These are phyloP conservation scores for Drosophila austrosaltans DNA, from an alignment of 2,888 invertebrate genomes.

Conservation along the genomic window DNA sequence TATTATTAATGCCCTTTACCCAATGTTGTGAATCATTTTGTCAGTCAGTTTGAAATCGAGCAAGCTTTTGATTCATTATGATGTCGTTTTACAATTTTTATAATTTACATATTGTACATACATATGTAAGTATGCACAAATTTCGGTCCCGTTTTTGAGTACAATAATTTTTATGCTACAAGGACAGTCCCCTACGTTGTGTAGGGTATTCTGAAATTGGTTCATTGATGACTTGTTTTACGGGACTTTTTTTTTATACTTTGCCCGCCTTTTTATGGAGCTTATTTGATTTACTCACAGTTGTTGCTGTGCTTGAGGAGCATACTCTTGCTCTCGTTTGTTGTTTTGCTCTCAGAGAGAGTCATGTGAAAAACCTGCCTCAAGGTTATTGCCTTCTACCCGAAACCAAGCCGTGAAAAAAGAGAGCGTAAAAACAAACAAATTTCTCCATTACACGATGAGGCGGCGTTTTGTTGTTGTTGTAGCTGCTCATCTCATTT, in stretches of 20 bases:
- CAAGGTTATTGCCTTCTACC: slow-evolving; percentile 74
- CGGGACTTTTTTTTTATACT: slow-evolving; percentile 30
- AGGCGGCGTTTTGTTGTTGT: slow-evolving; percentile 45
- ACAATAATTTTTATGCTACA: too few relatives aligned
- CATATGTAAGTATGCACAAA: neutral
- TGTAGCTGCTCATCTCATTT: slow-evolving; percentile 59
- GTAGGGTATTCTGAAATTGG: neutral
- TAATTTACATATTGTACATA: neutral
- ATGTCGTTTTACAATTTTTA: neutral
- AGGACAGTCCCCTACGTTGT: too few relatives aligned
- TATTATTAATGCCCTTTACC: slow-evolving; percentile 5
- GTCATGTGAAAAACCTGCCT: slow-evolving; percentile 75
- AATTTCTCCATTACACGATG: slow-evolving; percentile 73
- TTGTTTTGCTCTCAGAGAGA: slow-evolving; percentile 23
- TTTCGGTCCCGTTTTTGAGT: neutral
- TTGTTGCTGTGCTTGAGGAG: slow-evolving; percentile 25
- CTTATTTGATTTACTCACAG: slow-evolving; percentile 32
- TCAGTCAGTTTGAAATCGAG: neutral
- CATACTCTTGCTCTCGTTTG: slow-evolving; percentile 18
- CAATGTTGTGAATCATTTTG: slow-evolving; percentile 1
- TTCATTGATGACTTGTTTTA: slow-evolving; percentile 7
- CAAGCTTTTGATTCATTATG: neutral
- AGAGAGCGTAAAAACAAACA: slow-evolving; percentile 50
- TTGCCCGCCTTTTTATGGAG: slow-evolving; percentile 37
- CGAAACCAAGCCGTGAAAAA: slow-evolving; percentile 43